Conservation (phyloP, 30 jellyfish, hydroid and myxozoan genomes). For the Sanderia malayensis region DNA sequence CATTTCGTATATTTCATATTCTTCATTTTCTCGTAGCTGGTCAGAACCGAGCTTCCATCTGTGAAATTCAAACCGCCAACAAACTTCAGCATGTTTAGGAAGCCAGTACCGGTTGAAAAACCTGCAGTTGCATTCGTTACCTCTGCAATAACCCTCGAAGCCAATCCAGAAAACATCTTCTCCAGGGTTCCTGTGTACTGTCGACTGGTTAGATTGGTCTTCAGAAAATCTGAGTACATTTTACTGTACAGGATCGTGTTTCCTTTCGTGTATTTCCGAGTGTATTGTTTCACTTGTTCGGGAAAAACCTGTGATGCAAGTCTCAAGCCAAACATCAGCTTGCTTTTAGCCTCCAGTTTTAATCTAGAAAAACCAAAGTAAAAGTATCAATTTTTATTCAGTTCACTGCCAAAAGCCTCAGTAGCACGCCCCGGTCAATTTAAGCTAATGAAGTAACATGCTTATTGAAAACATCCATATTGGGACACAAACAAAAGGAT, state of each 20-base stretch:
- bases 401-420: too few species aligned
- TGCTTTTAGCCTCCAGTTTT: background rate
- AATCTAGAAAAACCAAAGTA: constrained; percentile 8
- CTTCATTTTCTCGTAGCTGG: constrained; percentile 46
- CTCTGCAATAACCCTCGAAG: constrained; percentile 27
- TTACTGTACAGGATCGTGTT: constrained; percentile 16
- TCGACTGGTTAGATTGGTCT: constrained; percentile 20
- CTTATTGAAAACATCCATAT: too few species aligned
- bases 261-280: constrained; percentile 13
- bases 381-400: too few species aligned
- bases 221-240: constrained; percentile 51
- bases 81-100: constrained; percentile 29
- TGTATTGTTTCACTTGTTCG: constrained; percentile 10
- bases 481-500: too few species aligned
- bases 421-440: too few species aligned
- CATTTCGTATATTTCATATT: constrained; percentile 31
- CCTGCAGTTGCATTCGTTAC: constrained; percentile 56
- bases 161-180: constrained; percentile 24
- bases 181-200: constrained; percentile 6
- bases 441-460: too few species aligned
- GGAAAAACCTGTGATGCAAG: constrained; percentile 47
- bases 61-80: constrained; percentile 61
- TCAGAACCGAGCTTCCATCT: constrained; percentile 33
- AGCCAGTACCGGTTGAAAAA: constrained; percentile 43
- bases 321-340: constrained; percentile 34